Evolutionary conservation across 2,113 vertebrate genomes (phyloP).

Genomic region (Oreochromis aureus): DNA sequence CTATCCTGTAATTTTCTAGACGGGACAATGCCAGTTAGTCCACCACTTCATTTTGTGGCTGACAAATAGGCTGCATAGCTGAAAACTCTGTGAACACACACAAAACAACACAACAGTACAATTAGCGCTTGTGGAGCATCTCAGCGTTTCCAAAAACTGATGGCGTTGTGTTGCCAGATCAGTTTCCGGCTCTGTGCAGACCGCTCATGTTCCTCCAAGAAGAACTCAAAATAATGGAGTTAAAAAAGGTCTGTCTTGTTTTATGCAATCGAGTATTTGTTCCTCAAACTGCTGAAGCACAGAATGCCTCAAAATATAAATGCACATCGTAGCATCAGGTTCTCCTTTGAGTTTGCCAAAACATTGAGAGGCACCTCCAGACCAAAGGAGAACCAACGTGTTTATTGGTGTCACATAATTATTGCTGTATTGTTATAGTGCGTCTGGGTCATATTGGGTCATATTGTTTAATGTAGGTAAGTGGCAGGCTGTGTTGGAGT

Average conservation of each 20-base stretch:
- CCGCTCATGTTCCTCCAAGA: neutral
- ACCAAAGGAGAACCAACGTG: neutral
- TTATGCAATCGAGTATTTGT: neutral
- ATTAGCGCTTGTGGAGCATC: neutral
- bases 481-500: neutral
- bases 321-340: neutral
- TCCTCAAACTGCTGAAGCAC: neutral
- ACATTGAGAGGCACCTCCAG: neutral
- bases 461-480: neutral
- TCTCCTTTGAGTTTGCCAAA: neutral
- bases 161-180: neutral
- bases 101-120: neutral
- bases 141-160: neutral
- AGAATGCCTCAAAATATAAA: neutral
- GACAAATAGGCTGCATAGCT: neutral
- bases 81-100: neutral
- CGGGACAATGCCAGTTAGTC: neutral
- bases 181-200: neutral
- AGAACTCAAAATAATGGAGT: neutral
- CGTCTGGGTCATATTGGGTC: neutral
- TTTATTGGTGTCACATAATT: neutral
- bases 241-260: neutral
- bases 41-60: neutral
- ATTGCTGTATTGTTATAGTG: neutral
- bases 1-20: neutral